Percentiles rank a stretch among this genome's conserved stretches.
These are phyloP conservation scores for Crepidodera aurea DNA, from an alignment of 2,888 invertebrate species.

Conservation along the genomic window DNA sequence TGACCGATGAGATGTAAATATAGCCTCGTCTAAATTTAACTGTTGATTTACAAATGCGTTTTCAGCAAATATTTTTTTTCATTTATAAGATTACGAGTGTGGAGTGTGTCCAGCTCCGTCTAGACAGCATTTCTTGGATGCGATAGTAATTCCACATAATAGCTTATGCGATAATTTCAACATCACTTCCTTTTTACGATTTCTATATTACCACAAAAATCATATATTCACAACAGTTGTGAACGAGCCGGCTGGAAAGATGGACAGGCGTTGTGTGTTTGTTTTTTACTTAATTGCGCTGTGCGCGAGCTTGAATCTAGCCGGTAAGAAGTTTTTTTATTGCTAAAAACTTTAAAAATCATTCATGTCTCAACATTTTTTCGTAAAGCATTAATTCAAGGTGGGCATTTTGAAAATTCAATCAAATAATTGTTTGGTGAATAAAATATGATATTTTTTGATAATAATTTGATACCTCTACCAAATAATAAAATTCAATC, in stretches of 20 bases:
- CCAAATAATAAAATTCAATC: too few species aligned
- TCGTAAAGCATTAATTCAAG: too few species aligned
- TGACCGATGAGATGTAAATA: too few species aligned
- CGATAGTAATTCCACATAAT: background rate
- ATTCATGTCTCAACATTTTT: too few species aligned
- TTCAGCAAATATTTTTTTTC: constrained; percentile 24
- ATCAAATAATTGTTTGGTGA: too few species aligned
- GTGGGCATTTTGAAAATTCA: too few species aligned
- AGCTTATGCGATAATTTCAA: background rate
- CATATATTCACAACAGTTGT: background rate
- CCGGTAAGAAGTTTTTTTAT: background rate
- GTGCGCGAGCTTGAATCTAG: background rate
- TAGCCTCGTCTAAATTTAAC: constrained; percentile 14
- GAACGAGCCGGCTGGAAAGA: background rate
- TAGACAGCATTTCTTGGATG: background rate
- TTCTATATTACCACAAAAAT: constrained; percentile 4
- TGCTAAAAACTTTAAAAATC: background rate
- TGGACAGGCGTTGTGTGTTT: background rate
- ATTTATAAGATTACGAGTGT: constrained; percentile 16
- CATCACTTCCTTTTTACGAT: background rate
- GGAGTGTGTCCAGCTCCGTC: constrained; percentile 4
- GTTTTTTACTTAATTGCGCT: background rate
- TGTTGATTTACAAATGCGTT: background rate
- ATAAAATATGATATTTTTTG: too few species aligned
- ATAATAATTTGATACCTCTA: too few species aligned